A percentile compares a stretch with the other conserved stretches of the same genome.
phyloP scores from a whole-genome alignment of 2,797 vertebrate species.

The Hoplostethus mediterraneus region DNA sequence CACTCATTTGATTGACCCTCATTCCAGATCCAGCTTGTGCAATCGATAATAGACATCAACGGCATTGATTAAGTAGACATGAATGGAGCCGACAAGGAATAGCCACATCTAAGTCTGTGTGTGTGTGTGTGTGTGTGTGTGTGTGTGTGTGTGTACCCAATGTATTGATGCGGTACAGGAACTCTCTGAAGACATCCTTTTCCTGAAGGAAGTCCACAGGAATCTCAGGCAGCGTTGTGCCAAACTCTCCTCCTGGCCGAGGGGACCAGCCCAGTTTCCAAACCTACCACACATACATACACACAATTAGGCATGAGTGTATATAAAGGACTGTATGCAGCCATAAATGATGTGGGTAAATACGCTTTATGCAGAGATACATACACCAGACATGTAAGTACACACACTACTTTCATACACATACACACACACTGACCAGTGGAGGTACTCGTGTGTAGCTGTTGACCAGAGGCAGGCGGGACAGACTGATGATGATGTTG shows the following conservation, averaged over 20 bases:
- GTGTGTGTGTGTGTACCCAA: constrained; percentile 81
- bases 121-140: neutral
- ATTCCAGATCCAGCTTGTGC: too few species aligned
- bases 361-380: neutral
- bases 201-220: constrained; percentile 98
- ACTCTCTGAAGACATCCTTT: constrained; percentile 97
- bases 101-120: neutral
- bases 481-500: constrained; percentile 94
- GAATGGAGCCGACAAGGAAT: neutral
- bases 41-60: neutral
- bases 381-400: neutral
- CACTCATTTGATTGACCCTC: too few species aligned
- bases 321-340: neutral
- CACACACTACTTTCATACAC: constrained; percentile 16
- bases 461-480: constrained; percentile 95
- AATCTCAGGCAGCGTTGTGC: constrained; percentile 94
- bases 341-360: neutral
- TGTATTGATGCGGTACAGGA: constrained; percentile 96
- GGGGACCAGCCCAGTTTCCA: constrained; percentile 99
- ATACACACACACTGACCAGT: constrained; percentile 85
- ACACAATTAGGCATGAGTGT: neutral
- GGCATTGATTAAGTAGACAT: neutral
- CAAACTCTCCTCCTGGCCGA: constrained; percentile 91
- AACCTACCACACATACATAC: constrained; percentile 82
- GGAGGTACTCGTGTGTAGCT: constrained; percentile 95